phyloP scores from a whole-genome alignment of 2,797 vertebrate genomes.

The Morelia viridis region DNA sequence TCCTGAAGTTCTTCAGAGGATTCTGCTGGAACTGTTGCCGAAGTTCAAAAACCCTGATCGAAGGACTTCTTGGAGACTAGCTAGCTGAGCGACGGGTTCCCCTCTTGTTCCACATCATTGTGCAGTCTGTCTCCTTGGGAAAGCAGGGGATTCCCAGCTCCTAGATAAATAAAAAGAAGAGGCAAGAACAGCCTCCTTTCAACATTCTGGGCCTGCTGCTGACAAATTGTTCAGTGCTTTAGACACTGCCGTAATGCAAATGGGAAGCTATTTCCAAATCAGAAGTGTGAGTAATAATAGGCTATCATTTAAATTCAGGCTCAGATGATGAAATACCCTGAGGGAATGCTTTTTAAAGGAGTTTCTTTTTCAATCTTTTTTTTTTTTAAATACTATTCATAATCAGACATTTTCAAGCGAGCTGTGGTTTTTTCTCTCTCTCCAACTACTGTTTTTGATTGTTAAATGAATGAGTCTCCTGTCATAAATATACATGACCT shows the following conservation, averaged over 20 bases:
- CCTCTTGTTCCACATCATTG: background rate
- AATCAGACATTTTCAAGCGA: background rate
- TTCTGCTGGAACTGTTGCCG: no score
- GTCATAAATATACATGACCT: background rate
- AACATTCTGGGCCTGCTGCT: background rate
- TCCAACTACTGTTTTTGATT: background rate
- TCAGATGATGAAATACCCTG: conserved; percentile 17
- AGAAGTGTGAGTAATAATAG: conserved; percentile 16
- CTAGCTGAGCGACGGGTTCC: background rate
- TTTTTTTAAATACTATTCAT: background rate
- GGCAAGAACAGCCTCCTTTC: background rate
- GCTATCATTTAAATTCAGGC: conserved; percentile 4
- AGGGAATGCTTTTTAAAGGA: background rate
- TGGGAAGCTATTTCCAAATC: conserved; percentile 5
- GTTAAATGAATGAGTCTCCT: conserved; percentile 12
- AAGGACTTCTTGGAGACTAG: background rate
- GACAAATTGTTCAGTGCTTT: background rate
- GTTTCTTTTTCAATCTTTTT: background rate
- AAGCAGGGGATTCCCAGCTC: background rate
- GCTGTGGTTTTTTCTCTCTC: background rate
- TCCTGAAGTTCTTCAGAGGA: no score
- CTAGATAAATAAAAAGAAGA: background rate
- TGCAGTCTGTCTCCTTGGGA: background rate
- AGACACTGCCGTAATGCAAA: background rate
- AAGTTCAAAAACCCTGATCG: no score